Evolutionary conservation across 1,140 invertebrate species (phyloP).

Genomic region (Epicauta chinensis): DNA sequence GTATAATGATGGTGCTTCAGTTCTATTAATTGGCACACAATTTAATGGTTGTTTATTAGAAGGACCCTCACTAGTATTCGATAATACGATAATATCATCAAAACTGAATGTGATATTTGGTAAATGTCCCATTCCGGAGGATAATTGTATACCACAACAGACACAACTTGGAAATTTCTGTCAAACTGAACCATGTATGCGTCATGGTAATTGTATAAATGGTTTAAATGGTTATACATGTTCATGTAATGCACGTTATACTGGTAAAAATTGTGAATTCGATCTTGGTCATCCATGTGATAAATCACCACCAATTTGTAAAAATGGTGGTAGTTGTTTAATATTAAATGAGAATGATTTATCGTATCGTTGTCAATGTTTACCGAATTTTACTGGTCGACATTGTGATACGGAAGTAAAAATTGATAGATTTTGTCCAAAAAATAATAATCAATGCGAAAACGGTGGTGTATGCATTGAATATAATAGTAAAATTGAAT

Average conservation of each 20-base stretch:
- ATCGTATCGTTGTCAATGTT: slow-evolving; percentile 69
- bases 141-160: slow-evolving; percentile 52
- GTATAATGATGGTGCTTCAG: slow-evolving; percentile 48
- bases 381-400: slow-evolving; percentile 57
- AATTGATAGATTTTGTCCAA: slow-evolving; percentile 32
- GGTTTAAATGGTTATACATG: slow-evolving; percentile 69
- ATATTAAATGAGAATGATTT: slow-evolving; percentile 64
- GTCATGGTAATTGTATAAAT: slow-evolving; percentile 70
- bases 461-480: background rate
- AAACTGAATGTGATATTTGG: slow-evolving; percentile 64
- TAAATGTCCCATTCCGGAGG: slow-evolving; percentile 61
- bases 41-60: slow-evolving; percentile 79
- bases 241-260: slow-evolving; percentile 69
- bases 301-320: slow-evolving; percentile 47
- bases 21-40: slow-evolving; percentile 68
- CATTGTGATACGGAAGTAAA: too few relatives aligned
- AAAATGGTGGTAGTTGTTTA: slow-evolving; percentile 66
- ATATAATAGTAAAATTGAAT: slow-evolving; percentile 44
- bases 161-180: slow-evolving; percentile 59
- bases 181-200: slow-evolving; percentile 71
- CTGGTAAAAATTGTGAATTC: slow-evolving; percentile 77
- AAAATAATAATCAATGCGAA: too few relatives aligned
- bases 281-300: slow-evolving; percentile 68
- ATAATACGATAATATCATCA: slow-evolving; percentile 52
- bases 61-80: slow-evolving; percentile 74